Percentiles rank a stretch among this genome's conserved stretches.
phyloP scores from a whole-genome alignment of 2,888 invertebrate genomes.

The Drosophila demipolita region DNA sequence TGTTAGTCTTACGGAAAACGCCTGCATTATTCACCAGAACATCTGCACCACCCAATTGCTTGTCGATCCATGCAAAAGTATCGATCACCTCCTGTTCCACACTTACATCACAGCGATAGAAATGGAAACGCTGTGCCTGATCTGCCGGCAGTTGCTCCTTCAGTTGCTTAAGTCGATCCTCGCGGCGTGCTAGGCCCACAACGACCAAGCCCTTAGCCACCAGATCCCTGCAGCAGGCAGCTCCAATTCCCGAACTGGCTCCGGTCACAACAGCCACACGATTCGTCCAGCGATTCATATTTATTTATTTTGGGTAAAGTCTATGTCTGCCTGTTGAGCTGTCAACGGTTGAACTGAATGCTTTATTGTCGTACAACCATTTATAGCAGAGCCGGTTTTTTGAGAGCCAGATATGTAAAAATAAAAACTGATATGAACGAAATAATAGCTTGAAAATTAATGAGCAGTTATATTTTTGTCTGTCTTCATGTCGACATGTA shows the following conservation, averaged over 20 bases:
- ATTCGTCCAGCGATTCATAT: too few species aligned
- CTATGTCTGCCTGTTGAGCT: too few species aligned
- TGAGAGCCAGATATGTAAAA: not conserved
- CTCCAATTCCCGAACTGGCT: constrained; percentile 88
- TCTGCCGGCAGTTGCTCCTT: constrained; percentile 51
- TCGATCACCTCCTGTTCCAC: constrained; percentile 86
- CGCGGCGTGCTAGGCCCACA: constrained; percentile 86
- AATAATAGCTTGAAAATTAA: not conserved
- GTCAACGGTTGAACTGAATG: constrained; percentile 18
- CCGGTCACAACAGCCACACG: constrained; percentile 57
- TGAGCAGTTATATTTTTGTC: not conserved
- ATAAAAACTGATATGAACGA: not conserved
- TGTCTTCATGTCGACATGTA: not conserved
- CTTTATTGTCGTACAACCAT: not conserved
- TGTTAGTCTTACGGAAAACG: constrained; percentile 21
- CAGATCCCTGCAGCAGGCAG: constrained; percentile 84
- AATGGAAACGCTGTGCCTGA: constrained; percentile 81
- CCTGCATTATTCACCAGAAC: constrained; percentile 87
- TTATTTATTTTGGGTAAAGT: too few species aligned
- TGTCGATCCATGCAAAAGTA: constrained; percentile 86
- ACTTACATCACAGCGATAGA: constrained; percentile 86
- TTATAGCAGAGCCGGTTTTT: constrained; percentile 22
- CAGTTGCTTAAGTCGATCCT: constrained; percentile 83
- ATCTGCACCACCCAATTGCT: constrained; percentile 86
- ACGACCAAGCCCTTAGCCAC: constrained; percentile 86